Percentiles rank a stretch among this genome's conserved stretches.
Conservation (phyloP, 2,113 vertebrate genomes). For the Etheostoma cragini region DNA sequence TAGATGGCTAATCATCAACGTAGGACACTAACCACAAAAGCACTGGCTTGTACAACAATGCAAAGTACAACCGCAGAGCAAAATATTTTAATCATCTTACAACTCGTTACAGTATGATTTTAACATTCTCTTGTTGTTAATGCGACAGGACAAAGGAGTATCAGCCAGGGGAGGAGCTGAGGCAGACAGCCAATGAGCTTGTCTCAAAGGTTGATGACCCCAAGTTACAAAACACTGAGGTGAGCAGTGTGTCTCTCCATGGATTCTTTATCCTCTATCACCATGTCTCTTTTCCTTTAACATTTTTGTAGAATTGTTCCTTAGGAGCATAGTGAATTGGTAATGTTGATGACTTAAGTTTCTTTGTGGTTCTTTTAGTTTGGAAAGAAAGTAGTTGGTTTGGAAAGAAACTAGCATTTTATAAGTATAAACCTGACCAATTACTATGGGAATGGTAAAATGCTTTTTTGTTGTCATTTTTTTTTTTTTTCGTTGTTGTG, state of each 20-base stretch:
- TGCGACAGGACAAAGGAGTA: constrained; percentile 92
- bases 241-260: constrained; percentile 74
- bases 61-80: too few species aligned
- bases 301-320: constrained; percentile 15
- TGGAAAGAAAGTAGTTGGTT: constrained; percentile 18
- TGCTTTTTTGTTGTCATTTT: constrained; percentile 68
- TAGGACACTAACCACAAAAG: constrained; percentile 9
- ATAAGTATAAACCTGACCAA: constrained; percentile 31
- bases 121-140: constrained; percentile 18
- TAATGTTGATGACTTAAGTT: constrained; percentile 6
- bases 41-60: neutral
- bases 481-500: constrained; percentile 82
- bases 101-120: neutral
- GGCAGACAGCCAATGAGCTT: constrained; percentile 92
- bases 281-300: constrained; percentile 50
- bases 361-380: constrained; percentile 11
- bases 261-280: constrained; percentile 33
- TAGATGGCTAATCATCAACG: constrained; percentile 5
- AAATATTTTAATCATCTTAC: neutral
- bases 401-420: constrained; percentile 25
- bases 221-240: constrained; percentile 95
- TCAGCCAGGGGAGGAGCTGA: constrained; percentile 91
- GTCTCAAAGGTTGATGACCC: constrained; percentile 96
- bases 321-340: constrained; percentile 1
- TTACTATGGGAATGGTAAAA: constrained; percentile 61